phyloP scores from a whole-genome alignment of 2,113 vertebrate genomes.

The Potamarius usumacintae region DNA sequence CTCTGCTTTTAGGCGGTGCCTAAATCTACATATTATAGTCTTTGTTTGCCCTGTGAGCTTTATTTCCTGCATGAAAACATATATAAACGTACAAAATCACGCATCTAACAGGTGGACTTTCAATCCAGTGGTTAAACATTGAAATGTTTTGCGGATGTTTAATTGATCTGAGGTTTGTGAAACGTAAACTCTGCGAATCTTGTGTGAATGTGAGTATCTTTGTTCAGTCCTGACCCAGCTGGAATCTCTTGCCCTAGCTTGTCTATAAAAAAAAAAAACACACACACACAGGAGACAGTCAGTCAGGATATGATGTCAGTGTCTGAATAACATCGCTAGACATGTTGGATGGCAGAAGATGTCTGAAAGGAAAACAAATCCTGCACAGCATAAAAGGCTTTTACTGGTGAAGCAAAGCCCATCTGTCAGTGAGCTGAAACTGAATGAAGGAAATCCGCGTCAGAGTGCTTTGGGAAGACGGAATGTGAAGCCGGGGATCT shows the following conservation, averaged over 20 bases:
- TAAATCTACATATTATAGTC: too few relatives aligned
- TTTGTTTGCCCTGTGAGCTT: too few relatives aligned
- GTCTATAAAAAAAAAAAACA: neutral
- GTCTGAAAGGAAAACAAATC: slow-evolving; percentile 21
- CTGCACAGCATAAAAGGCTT: slow-evolving; percentile 21
- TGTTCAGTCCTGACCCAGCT: neutral
- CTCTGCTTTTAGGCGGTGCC: too few relatives aligned
- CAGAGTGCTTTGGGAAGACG: neutral
- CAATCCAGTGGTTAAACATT: neutral
- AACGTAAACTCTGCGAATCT: neutral
- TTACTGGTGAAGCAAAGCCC: neutral
- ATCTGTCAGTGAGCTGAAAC: slow-evolving; percentile 12
- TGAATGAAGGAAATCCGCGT: neutral
- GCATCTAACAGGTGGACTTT: neutral
- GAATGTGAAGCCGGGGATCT: neutral
- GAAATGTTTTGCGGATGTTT: neutral
- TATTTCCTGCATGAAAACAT: too few relatives aligned
- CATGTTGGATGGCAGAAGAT: neutral
- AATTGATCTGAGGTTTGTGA: neutral
- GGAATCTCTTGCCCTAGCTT: neutral
- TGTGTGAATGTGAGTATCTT: neutral
- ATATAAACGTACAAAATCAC: too few relatives aligned
- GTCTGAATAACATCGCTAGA: neutral
- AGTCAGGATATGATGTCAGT: slow-evolving; percentile 11
- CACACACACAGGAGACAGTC: neutral